A percentile compares a stretch with the other conserved stretches of the same genome.
These are phyloP conservation scores for Cyclophora albipunctata DNA, from an alignment of 2,888 invertebrate genomes.

Conservation along the genomic window DNA sequence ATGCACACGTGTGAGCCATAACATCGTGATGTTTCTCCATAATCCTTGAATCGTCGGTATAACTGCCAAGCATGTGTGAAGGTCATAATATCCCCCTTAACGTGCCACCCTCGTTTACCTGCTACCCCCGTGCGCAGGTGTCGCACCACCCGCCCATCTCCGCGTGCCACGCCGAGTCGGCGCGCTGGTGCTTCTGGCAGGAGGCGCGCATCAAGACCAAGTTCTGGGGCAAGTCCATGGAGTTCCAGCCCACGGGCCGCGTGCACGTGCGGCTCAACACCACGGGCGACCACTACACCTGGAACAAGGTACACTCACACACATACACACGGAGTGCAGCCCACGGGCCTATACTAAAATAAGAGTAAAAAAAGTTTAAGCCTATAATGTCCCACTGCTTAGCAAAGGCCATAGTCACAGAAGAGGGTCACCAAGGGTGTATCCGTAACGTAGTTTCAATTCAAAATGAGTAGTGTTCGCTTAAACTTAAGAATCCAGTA, in stretches of 20 bases:
- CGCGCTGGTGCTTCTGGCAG: conserved; percentile 87
- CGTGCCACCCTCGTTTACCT: too few relatives aligned
- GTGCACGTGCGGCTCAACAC: conserved; percentile 79
- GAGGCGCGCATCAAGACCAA: conserved; percentile 89
- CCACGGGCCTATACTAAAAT: too few relatives aligned
- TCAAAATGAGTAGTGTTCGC: background rate
- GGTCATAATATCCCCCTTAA: too few relatives aligned
- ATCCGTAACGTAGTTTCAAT: too few relatives aligned
- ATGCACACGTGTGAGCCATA: too few relatives aligned
- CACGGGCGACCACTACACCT: conserved; percentile 49
- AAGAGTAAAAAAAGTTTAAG: background rate
- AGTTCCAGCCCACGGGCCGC: conserved; percentile 85
- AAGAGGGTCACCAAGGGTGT: background rate
- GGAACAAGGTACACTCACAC: conserved; percentile 31
- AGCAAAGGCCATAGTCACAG: background rate
- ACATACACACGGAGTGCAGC: too few relatives aligned
- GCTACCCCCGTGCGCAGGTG: conserved; percentile 64
- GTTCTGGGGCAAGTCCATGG: conserved; percentile 94
- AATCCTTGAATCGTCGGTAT: too few relatives aligned
- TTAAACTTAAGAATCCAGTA: too few relatives aligned
- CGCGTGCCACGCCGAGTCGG: conserved; percentile 85
- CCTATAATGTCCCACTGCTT: background rate
- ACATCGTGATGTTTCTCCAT: too few relatives aligned
- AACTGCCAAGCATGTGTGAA: too few relatives aligned
- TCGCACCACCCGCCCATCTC: conserved; percentile 91